Evolutionary conservation across 2,888 invertebrate genomes (phyloP).

Genomic region (Neoaliturus tenellus): DNA sequence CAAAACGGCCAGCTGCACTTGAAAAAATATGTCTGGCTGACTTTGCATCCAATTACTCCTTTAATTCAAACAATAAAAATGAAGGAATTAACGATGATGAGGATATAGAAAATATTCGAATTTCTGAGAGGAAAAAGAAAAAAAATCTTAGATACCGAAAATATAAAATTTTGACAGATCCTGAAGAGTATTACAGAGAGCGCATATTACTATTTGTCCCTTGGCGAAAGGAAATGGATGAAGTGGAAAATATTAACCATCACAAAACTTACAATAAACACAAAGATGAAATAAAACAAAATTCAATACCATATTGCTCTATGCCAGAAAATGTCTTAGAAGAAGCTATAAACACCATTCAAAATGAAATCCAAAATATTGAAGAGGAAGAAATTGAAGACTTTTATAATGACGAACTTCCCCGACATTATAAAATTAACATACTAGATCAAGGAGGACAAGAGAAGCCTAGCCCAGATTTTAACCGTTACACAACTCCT

Average conservation of each 20-base stretch:
- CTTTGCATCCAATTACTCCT: not conserved
- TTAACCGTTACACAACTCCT: not conserved
- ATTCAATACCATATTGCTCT: not conserved
- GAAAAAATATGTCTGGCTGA: constrained; percentile 30
- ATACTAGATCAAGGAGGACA: not conserved
- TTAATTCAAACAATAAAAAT: not conserved
- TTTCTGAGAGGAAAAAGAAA: constrained; percentile 25
- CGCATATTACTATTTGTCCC: constrained; percentile 6
- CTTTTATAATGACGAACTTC: not conserved
- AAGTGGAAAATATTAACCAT: not conserved
- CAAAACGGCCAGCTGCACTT: not conserved
- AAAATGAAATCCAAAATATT: not conserved
- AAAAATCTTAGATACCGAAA: not conserved
- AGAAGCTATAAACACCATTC: not conserved
- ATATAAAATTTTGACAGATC: not conserved
- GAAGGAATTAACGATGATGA: constrained; percentile 19
- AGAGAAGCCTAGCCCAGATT: not conserved
- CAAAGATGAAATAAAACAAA: not conserved
- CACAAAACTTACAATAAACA: not conserved
- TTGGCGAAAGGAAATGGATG: constrained; percentile 15
- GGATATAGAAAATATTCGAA: not conserved
- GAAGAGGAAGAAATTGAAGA: constrained; percentile 28
- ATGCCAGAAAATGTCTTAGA: not conserved
- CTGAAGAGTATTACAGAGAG: constrained; percentile 32
- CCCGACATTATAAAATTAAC: not conserved